phyloP scores from a whole-genome alignment of 2,888 invertebrate species.

The Rhingia campestris region DNA sequence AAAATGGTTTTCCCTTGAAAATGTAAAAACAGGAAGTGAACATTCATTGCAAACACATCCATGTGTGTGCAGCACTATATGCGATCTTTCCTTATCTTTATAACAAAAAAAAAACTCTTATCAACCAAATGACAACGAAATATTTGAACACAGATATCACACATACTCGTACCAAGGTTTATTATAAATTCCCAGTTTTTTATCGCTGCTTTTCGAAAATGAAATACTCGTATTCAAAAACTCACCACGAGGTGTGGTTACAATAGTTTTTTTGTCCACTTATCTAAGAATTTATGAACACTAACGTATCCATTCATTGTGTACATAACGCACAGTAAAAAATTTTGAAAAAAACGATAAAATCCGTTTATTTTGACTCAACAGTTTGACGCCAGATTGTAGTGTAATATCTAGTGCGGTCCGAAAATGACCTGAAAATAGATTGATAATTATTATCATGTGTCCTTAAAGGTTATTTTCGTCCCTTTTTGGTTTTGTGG shows the following conservation, averaged over 20 bases:
- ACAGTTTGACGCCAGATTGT: too few species aligned
- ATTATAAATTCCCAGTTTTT: not conserved
- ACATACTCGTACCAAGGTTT: conserved; percentile 11
- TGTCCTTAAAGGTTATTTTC: too few species aligned
- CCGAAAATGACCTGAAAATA: too few species aligned
- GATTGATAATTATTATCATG: too few species aligned
- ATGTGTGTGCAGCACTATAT: conserved; percentile 1
- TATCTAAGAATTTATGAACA: conserved; percentile 33
- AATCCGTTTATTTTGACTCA: not conserved
- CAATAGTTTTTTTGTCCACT: not conserved
- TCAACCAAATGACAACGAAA: conserved; percentile 32
- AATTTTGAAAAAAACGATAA: not conserved
- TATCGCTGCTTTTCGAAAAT: conserved; percentile 10
- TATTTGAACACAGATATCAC: conserved; percentile 54
- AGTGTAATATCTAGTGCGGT: too few species aligned
- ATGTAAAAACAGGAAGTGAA: conserved; percentile 52
- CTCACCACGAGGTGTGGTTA: conserved; percentile 22
- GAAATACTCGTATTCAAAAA: conserved; percentile 7
- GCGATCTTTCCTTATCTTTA: conserved; percentile 41
- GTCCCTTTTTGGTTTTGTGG: too few species aligned
- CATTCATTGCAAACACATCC: conserved; percentile 18
- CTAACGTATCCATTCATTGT: conserved; percentile 8
- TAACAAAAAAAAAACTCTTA: conserved; percentile 1
- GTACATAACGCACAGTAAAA: conserved; percentile 3
- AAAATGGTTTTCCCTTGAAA: not conserved